Base-by-base conservation (phyloP, 2,888 invertebrate species). In the Dryocosmus kuriphilus region DNA sequence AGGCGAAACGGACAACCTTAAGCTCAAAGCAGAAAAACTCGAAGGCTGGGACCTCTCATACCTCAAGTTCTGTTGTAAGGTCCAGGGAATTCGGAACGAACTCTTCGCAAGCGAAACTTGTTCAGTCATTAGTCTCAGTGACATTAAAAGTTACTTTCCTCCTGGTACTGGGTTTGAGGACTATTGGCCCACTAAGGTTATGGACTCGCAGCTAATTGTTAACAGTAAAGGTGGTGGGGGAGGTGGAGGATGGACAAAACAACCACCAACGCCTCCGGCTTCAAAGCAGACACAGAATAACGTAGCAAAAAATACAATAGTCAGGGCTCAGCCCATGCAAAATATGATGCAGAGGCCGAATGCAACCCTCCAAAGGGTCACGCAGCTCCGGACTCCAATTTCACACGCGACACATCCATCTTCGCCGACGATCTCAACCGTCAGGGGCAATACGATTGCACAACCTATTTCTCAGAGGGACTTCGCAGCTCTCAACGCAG, bases 1-100 rank as follows among this genome's bases (percentile, higher is more conserved):
- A 92, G 97, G 97, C 84, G 97, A 97, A 92, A 97, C 97, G n/a
- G 97, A 97, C 91, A 97, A 97, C 92, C 93, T 98, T 46, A 97
- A 97, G 90, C 94, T 96, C 81, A 96, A 97, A 90, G 96, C 97
- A 2, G 96, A 97, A 88, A 95, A 96, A 91, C 92, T 98, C 55
- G 96, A 96, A 89, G 97, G 97, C 80, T 98, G 98, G 98, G 97
- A 98, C 92, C 92, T 98, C 84, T 97, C 97, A 0, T 98, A 98
- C 92, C 93, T 98, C 83, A 98, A 98, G 92, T 97, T 98, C 92
- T 98, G 98, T 92, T 98, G 98, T 92, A 98, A 97, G 92, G 97
- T 98, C 83, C 97, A 97, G 92, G 97, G 97, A 75, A 97, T 98
- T 85, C 93, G 97, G 83, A 97, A 97, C 89, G 97, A 98, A 92